Percentiles rank a stretch among this genome's conserved stretches.
Conservation (phyloP, 2,113 vertebrate genomes). For the Lanius ludovicianus region DNA sequence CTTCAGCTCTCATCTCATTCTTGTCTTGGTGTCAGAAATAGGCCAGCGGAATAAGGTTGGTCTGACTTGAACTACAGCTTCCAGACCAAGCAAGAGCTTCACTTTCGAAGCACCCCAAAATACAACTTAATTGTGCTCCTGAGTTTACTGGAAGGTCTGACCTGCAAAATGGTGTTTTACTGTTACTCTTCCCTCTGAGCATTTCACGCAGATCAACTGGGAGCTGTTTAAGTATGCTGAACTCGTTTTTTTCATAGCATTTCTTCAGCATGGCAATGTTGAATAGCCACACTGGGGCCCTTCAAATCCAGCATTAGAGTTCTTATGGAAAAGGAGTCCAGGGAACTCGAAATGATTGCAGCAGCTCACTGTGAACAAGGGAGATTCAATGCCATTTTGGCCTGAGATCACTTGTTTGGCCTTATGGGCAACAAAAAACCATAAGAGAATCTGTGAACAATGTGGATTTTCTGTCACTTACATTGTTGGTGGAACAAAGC, state of each 20-base stretch:
- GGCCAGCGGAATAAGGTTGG: neutral
- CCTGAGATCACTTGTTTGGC: neutral
- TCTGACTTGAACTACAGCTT: neutral
- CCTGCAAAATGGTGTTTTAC: neutral
- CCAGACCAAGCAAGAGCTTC: neutral
- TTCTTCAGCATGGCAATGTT: neutral
- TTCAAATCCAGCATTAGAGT: neutral
- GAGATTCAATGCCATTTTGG: neutral
- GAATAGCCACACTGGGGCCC: neutral
- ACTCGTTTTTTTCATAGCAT: neutral
- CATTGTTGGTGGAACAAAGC: neutral
- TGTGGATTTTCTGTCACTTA: neutral
- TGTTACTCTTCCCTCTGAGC: neutral
- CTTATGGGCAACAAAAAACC: neutral
- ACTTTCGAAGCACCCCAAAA: neutral
- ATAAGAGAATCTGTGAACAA: neutral
- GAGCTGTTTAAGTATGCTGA: neutral
- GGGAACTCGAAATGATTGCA: neutral
- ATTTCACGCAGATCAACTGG: neutral
- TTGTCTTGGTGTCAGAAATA: neutral
- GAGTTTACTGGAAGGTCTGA: neutral
- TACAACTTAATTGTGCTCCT: neutral
- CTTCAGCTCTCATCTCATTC: neutral
- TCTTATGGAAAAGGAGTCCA: neutral
- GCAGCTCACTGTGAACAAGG: neutral